Percentiles rank a stretch among this genome's conserved stretches.
These are phyloP conservation scores for Paralichthys olivaceus DNA, from an alignment of 2,113 vertebrate species.

Conservation along the genomic window DNA sequence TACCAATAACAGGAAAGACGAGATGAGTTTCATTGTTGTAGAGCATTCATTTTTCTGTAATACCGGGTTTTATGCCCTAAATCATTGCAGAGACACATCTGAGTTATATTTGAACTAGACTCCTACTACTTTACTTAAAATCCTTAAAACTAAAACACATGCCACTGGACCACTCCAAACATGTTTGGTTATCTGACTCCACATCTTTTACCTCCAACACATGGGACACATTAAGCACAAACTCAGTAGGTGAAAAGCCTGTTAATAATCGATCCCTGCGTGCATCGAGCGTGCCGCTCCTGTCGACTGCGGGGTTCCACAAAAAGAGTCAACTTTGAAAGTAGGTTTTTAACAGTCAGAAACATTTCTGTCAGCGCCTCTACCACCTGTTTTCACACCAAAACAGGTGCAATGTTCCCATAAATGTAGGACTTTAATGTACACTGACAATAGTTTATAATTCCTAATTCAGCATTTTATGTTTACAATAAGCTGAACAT, in stretches of 20 bases:
- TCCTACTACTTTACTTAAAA: conserved; percentile 36
- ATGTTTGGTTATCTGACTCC: conserved; percentile 22
- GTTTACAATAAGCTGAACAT: neutral
- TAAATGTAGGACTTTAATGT: neutral
- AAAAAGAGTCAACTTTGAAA: neutral
- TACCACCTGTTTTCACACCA: neutral
- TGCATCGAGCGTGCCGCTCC: too few species aligned
- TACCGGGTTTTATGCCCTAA: conserved; percentile 9
- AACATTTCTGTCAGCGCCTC: neutral
- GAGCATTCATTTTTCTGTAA: neutral
- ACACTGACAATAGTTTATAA: neutral
- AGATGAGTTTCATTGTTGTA: conserved; percentile 20
- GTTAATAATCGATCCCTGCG: neutral
- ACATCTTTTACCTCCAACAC: conserved; percentile 28
- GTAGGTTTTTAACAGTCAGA: neutral
- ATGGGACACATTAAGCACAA: conserved; percentile 6
- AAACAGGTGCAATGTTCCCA: neutral
- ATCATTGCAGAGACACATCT: conserved; percentile 46
- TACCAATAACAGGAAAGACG: conserved; percentile 43
- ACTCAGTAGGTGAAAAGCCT: neutral
- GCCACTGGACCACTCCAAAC: conserved; percentile 25
- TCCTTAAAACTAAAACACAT: conserved; percentile 44
- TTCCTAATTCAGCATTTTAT: neutral
- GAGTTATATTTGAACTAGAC: conserved; percentile 35
- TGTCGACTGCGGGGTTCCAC: neutral